Percentiles rank a stretch among this genome's conserved stretches.
These are phyloP conservation scores for Aix galericulata DNA, from an alignment of 2,113 vertebrate species.

Conservation along the genomic window DNA sequence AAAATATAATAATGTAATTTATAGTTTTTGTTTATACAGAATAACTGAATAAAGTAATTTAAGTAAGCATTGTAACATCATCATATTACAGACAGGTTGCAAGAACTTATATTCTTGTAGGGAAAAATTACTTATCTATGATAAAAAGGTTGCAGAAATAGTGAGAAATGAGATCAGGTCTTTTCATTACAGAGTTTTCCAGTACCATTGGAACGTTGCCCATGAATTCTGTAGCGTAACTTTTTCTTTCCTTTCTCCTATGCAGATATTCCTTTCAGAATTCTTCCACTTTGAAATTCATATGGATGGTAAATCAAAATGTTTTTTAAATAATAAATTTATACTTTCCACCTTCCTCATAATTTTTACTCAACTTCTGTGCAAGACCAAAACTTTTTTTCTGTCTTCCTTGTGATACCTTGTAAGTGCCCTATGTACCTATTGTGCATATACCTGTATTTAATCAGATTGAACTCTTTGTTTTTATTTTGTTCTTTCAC, in stretches of 20 bases:
- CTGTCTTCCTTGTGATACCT: neutral
- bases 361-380: neutral
- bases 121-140: neutral
- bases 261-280: neutral
- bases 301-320: neutral
- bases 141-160: neutral
- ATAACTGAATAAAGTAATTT: neutral
- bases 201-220: neutral
- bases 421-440: neutral
- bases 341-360: accelerated
- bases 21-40: neutral
- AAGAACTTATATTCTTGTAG: neutral
- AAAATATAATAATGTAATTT: neutral
- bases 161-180: neutral
- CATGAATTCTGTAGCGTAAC: accelerated
- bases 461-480: neutral
- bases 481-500: neutral
- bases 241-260: neutral
- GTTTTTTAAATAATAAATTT: neutral
- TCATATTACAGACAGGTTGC: neutral
- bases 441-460: neutral
- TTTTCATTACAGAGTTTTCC: neutral
- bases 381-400: neutral
- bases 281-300: neutral
- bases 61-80: neutral